A percentile compares a stretch with the other conserved stretches of the same genome.
Evolutionary conservation across 2,797 vertebrate species (phyloP).

Genomic region (Tiaroga cobitis): DNA sequence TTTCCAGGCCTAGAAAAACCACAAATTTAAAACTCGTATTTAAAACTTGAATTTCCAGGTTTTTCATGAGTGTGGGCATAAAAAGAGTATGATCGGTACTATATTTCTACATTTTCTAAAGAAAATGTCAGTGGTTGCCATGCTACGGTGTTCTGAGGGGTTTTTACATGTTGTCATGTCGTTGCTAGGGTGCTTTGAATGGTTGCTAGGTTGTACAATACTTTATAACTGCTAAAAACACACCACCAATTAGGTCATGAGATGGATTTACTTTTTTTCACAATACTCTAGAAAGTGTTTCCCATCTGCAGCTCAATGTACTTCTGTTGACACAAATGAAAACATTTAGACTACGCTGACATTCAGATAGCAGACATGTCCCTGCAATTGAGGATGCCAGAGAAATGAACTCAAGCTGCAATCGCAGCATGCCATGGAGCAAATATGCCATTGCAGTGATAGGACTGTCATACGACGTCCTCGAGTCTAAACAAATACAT

Average conservation of each 20-base stretch:
- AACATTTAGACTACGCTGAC: conserved; percentile 24
- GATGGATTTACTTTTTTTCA: conserved; percentile 12
- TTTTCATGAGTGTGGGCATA: neutral
- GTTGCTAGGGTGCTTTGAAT: neutral
- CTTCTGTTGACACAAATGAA: conserved; percentile 27
- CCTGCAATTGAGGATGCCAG: conserved; percentile 45
- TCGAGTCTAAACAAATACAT: conserved; percentile 61
- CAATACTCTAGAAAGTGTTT: neutral
- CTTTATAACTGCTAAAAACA: neutral
- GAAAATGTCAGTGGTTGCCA: too few species aligned
- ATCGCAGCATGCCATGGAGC: conserved; percentile 27
- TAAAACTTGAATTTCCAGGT: neutral
- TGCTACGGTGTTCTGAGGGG: neutral
- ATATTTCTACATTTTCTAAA: too few species aligned
- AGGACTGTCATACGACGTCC: conserved; percentile 38
- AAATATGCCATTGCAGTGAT: conserved; percentile 48
- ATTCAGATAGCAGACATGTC: conserved; percentile 11
- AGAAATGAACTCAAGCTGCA: conserved; percentile 44
- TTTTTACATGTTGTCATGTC: neutral
- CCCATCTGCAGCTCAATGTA: neutral
- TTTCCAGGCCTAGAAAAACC: neutral
- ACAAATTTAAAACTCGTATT: neutral
- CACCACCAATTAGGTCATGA: neutral
- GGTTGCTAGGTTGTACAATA: neutral
- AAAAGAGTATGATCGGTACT: neutral